Base-by-base conservation (phyloP, 2,888 invertebrate species). In the Acleris laterana region DNA sequence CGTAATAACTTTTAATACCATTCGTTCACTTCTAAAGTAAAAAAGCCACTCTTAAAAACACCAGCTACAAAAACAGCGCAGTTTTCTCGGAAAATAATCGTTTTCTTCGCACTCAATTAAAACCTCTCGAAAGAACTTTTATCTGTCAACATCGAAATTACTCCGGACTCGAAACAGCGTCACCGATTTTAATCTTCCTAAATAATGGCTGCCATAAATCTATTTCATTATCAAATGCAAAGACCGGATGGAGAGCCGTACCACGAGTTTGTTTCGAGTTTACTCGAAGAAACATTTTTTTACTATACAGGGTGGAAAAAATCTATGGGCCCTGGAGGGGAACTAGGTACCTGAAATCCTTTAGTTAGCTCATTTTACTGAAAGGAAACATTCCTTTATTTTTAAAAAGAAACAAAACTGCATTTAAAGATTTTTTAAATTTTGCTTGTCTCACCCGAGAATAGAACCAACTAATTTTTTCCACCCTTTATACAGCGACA, bases 121-220 rank as follows among this genome's bases (percentile, higher is more conserved):
- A 57, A 44, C 22, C n/a, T 25, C 56, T 19, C 38, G 17, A 53
- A 53, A 56, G 42, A 46, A n/a, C 44, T 22, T 28, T 56, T 20
- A 25, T 59, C 25, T 77, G 72, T 69, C 66, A 70, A 70, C 70
- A 69, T 68, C 69, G 68, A 68, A 62, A 17, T 50, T 49, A 46
- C 50, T 17, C 48, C 7, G 60, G 63, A 53, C 52, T 63, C 51
- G 52, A 58, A 48, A 59, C 68, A 65, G 71, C 71, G 65, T 68
- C 19, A 64, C 19, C 69, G 75, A 76, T 77, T 78, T 77, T 78
- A 76, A 79, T 80, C 78, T 74, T 56, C 7, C 75, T 76, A 76
- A 79, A 79, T 76, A 77, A 80, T 79, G 77, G 73, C 64, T 25
- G 66, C 72, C 72, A 80, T 79, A 79, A 78, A 79, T 79, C 77